Conservation (phyloP, 2,113 vertebrate genomes). For the Rousettus leschenaultii region DNA sequence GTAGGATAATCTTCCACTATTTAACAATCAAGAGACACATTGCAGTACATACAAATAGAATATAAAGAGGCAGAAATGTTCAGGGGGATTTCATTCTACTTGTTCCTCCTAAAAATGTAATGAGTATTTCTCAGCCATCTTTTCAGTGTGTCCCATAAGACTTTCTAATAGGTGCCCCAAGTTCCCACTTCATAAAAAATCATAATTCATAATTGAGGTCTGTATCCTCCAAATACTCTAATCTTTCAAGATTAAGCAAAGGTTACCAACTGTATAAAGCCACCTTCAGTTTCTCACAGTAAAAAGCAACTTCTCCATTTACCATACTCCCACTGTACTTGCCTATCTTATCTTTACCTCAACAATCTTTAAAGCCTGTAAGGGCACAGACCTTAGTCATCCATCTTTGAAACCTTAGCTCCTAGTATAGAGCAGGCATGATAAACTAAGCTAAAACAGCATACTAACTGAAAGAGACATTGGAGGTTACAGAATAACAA, state of each 20-base stretch:
- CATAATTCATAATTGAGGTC: slow-evolving; percentile 7
- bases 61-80: not conserved
- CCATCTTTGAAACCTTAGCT: not conserved
- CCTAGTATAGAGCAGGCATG: not conserved
- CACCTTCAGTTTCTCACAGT: not conserved
- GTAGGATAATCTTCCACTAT: not conserved
- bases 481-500: not conserved
- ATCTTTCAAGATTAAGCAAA: not conserved
- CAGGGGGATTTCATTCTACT: not conserved
- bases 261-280: not conserved
- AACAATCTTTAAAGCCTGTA: not conserved
- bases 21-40: not conserved
- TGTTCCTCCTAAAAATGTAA: not conserved
- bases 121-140: not conserved
- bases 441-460: not conserved
- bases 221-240: not conserved
- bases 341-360: not conserved
- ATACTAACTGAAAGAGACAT: not conserved
- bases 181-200: not conserved
- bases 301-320: not conserved
- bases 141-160: not conserved
- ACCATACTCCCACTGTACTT: not conserved
- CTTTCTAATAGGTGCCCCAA: not conserved
- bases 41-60: not conserved
- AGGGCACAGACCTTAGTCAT: not conserved